Percentiles rank a stretch among this genome's conserved stretches.
These are phyloP conservation scores for Euwallacea similis DNA, from an alignment of 1,140 invertebrate species.

Conservation along the genomic window DNA sequence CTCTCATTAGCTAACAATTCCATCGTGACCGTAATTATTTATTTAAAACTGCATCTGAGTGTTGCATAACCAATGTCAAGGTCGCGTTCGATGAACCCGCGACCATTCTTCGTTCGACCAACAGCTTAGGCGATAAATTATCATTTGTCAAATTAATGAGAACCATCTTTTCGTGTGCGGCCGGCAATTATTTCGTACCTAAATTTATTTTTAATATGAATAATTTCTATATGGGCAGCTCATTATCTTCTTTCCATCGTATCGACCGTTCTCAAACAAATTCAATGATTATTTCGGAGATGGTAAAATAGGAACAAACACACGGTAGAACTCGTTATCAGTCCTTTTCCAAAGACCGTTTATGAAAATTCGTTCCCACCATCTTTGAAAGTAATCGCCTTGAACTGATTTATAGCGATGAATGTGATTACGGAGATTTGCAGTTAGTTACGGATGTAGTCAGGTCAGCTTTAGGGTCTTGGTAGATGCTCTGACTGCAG, in stretches of 20 bases:
- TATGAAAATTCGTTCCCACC: too few species aligned
- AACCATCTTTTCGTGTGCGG: not conserved
- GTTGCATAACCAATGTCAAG: constrained; percentile 27
- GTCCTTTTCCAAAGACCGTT: too few species aligned
- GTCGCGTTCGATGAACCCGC: constrained; percentile 19
- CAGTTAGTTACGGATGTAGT: too few species aligned
- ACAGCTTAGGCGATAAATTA: constrained; percentile 11
- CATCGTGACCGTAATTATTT: constrained; percentile 3
- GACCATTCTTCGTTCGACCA: not conserved
- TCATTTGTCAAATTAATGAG: constrained; percentile 26
- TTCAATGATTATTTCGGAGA: not conserved
- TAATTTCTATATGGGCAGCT: not conserved
- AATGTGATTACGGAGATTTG: too few species aligned
- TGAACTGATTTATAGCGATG: too few species aligned
- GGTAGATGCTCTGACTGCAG: too few species aligned
- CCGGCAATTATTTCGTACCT: not conserved
- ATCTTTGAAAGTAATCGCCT: too few species aligned
- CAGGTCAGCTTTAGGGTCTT: too few species aligned
- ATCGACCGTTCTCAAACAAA: not conserved
- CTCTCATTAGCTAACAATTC: constrained; percentile 10
- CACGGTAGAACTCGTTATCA: too few species aligned
- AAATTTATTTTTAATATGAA: constrained; percentile 6
- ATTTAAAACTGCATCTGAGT: constrained; percentile 15
- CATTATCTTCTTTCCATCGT: not conserved
- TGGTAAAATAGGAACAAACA: too few species aligned